These are phyloP conservation scores for Oreochromis grahami DNA, from an alignment of 2,797 vertebrate genomes.

Conservation along the genomic window DNA sequence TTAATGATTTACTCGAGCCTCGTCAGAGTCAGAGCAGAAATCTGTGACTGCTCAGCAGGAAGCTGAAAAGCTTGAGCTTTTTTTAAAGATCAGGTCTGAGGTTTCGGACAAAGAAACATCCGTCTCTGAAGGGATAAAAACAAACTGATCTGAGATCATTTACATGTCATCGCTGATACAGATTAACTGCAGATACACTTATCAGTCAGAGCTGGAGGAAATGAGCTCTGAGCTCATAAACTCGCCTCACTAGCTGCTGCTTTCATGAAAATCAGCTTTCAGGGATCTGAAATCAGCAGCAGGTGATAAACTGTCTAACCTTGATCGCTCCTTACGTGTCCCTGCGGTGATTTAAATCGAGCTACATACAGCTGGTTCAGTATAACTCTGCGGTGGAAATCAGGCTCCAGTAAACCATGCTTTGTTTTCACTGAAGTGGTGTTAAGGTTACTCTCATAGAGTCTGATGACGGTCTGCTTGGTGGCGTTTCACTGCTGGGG, in stretches of 20 bases:
- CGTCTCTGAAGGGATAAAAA: background rate
- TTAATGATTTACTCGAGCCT: background rate
- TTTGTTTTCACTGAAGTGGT: background rate
- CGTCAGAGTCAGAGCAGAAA: background rate
- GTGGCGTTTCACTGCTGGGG: background rate
- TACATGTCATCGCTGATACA: background rate
- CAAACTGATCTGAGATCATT: background rate
- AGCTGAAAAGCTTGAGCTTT: background rate
- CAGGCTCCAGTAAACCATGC: background rate
- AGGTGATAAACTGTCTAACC: background rate
- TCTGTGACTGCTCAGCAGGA: background rate
- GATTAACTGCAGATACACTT: background rate
- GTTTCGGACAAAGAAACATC: background rate
- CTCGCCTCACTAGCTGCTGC: background rate
- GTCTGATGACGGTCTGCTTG: background rate
- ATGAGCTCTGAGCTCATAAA: background rate
- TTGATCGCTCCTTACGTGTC: background rate
- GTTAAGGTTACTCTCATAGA: background rate
- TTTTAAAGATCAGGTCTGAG: background rate
- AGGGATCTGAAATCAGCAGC: background rate
- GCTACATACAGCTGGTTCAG: background rate
- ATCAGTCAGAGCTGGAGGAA: background rate
- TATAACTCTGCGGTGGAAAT: background rate
- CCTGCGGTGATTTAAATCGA: background rate
- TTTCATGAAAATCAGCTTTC: background rate